Conservation (phyloP, 2,888 invertebrate genomes). For the Apamea anceps region DNA sequence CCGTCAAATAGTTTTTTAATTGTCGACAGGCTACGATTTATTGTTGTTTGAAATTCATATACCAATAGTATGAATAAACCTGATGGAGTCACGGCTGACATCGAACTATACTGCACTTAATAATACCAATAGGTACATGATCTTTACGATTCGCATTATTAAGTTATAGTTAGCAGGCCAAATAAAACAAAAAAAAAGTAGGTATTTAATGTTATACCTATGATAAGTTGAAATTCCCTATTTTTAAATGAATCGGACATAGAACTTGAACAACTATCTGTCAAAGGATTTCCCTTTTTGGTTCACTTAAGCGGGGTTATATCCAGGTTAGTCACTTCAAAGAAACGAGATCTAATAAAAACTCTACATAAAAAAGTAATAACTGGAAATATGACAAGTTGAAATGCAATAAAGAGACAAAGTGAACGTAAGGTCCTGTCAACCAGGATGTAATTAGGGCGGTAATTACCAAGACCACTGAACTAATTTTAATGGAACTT, state of each 20-base stretch:
- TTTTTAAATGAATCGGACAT: slow-evolving; percentile 3
- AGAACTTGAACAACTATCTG: neutral
- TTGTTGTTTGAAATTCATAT: neutral
- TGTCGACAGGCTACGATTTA: neutral
- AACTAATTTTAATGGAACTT: slow-evolving; percentile 59
- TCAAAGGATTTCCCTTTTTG: slow-evolving; percentile 26
- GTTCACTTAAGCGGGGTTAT: slow-evolving; percentile 4
- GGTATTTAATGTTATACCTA: neutral
- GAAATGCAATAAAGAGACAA: slow-evolving; percentile 12
- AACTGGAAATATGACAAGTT: slow-evolving; percentile 31
- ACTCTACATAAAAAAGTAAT: slow-evolving; percentile 22
- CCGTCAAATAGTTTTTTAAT: neutral
- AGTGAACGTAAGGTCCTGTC: slow-evolving; percentile 10
- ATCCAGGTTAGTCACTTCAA: slow-evolving; percentile 2
- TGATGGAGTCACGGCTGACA: neutral
- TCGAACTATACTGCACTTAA: neutral
- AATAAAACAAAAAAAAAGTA: neutral
- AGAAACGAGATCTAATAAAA: slow-evolving; percentile 32
- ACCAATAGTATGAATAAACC: neutral
- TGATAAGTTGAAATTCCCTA: slow-evolving; percentile 4
- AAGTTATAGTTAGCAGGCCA: neutral
- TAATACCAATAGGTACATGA: neutral
- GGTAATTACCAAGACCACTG: slow-evolving; percentile 48
- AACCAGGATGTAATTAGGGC: slow-evolving; percentile 43
- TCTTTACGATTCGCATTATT: neutral